Evolutionary conservation across 2,797 vertebrate species (phyloP), one percentile per base, ranked within the genome.

Genomic region (Bufotes viridis): DNA sequence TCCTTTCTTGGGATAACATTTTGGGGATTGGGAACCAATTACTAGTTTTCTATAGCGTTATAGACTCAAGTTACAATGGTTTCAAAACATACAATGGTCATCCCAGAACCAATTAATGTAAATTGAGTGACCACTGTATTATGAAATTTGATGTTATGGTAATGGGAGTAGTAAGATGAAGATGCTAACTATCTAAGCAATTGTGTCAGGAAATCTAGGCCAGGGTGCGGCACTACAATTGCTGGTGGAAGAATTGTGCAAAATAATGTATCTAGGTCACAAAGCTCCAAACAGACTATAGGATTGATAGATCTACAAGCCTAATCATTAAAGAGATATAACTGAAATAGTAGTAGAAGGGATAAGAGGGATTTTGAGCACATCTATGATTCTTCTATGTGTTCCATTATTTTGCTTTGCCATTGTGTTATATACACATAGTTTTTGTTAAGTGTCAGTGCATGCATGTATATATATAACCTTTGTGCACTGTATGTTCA

Each of bases 231-330:
- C 34, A 49, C 51, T 24, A 58, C n/a, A 26, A 26, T 26, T 57
- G 51, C 24, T 15, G 57, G n/a, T 26, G 20, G 10, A 58, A 13
- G 18, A 75, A 20, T 55, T 29, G 78, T 79, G n/a, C 53, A 79
- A 79, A 79, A 79, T 29, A 58, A 79, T 79, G 78, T 29, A 79
- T 58, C 26, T 79, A 24, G 78, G 78, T 79, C 53, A 29, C 15
- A 60, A 79, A 58, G 78, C 78, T 75, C 72, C 42, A n/a, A 49
- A 22, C 20, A 75, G 72, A 75, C 42, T 51, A 75, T 53, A 53
- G 72, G 49, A 53, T n/a, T n/a, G 72, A 51, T 75, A 51, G 72
- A 51, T 53, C 72, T 49, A 49, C 34, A 74, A 9, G 3, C 2
- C 12, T 74, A 22, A 74, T 20, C 70, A 74, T 49, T 12, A 49